These are phyloP conservation scores for Cyanocitta stelleri DNA, from an alignment of 2,113 vertebrate genomes.

Conservation along the genomic window DNA sequence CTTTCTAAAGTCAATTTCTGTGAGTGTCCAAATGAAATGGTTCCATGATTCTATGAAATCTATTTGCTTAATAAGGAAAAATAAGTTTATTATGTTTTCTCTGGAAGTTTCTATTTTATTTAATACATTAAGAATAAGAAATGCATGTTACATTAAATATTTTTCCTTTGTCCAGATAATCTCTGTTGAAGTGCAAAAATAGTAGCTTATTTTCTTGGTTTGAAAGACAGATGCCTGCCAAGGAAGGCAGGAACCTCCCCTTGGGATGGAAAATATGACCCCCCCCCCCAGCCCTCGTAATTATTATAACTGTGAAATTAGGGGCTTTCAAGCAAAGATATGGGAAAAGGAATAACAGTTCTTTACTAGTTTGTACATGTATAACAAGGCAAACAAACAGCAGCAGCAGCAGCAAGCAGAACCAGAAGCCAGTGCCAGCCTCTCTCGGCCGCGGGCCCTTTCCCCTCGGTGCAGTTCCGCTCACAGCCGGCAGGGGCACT, in stretches of 20 bases:
- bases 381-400: too few relatives aligned
- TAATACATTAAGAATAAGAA: not conserved
- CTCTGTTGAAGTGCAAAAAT: not conserved
- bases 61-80: not conserved
- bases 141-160: not conserved
- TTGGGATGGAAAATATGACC: not conserved
- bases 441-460: not conserved
- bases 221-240: not conserved
- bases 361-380: not conserved
- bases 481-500: not conserved
- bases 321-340: not conserved
- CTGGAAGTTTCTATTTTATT: not conserved
- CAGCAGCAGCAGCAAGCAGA: not conserved
- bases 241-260: not conserved
- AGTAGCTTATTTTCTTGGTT: not conserved
- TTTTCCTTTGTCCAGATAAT: not conserved
- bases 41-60: not conserved
- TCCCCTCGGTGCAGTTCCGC: not conserved
- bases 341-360: not conserved
- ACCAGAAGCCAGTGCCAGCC: not conserved
- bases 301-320: not conserved
- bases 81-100: not conserved
- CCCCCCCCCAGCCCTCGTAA: not conserved
- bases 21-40: not conserved
- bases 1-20: not conserved